Conservation (phyloP, 92 coral and sea anemone genomes). For the Nematostella vectensis region DNA sequence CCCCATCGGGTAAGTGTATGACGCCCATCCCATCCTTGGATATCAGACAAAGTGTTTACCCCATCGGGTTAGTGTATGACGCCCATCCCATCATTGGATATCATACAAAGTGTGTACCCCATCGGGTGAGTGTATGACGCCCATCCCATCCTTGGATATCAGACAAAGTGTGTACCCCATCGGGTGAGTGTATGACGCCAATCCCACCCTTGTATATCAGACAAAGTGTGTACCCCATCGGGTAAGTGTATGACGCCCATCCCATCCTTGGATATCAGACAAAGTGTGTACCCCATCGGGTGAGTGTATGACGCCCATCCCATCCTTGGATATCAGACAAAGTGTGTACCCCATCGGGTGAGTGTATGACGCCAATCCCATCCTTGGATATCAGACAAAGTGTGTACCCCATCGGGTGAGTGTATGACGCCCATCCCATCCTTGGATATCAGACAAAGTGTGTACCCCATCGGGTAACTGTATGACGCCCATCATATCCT, state of each 20-base stretch:
- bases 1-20: conserved; percentile 64
- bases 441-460: no score
- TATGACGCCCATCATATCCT: no score
- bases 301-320: no score
- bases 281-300: conserved; percentile 65
- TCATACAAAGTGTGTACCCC: conserved; percentile 67
- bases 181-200: background rate
- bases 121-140: conserved; percentile 57
- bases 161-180: background rate
- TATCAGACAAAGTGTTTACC: conserved; percentile 66
- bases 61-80: conserved; percentile 56
- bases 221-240: conserved; percentile 61
- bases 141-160: no score
- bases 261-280: conserved; percentile 46
- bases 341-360: no score
- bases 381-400: no score
- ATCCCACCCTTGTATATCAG: no score
- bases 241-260: conserved; percentile 36
- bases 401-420: no score
- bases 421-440: no score
- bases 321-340: no score
- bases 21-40: conserved; percentile 20
- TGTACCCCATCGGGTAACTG: no score
- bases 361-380: no score
- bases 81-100: conserved; percentile 31